Conservation (phyloP, 2,888 invertebrate genomes). For the Synanthedon tipuliformis region DNA sequence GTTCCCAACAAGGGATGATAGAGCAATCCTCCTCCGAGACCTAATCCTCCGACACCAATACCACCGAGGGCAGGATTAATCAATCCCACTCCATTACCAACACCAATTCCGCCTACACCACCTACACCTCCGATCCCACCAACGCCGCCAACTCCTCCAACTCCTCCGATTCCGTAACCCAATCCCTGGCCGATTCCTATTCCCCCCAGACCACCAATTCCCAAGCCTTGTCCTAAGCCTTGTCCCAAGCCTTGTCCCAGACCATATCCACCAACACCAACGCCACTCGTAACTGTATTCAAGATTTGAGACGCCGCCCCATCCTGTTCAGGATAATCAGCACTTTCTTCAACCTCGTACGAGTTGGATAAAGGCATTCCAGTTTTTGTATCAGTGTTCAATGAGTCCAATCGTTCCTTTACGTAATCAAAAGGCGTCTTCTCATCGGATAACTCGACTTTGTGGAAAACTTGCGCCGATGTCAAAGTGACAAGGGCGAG, state of each 20-base stretch:
- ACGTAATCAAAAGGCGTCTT: constrained; percentile 62
- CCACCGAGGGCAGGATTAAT: constrained; percentile 42
- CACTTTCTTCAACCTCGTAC: constrained; percentile 72
- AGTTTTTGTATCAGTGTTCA: constrained; percentile 34
- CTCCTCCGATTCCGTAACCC: constrained; percentile 23
- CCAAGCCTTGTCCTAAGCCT: constrained; percentile 9
- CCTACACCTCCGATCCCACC: constrained; percentile 15
- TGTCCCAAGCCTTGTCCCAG: constrained; percentile 21
- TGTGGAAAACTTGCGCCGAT: constrained; percentile 29
- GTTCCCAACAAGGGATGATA: constrained; percentile 49
- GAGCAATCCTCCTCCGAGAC: constrained; percentile 34
- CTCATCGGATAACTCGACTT: constrained; percentile 45
- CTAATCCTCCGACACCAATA: constrained; percentile 38
- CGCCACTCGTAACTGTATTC: constrained; percentile 44
- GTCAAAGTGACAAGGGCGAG: constrained; percentile 31
- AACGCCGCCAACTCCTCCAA: constrained; percentile 15
- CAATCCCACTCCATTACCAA: constrained; percentile 29
- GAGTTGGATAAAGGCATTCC: constrained; percentile 57
- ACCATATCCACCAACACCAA: constrained; percentile 26
- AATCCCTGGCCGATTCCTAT: constrained; percentile 24
- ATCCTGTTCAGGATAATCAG: constrained; percentile 65
- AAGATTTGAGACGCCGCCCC: constrained; percentile 54
- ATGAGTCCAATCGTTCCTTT: constrained; percentile 44
- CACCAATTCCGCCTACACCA: constrained; percentile 20
- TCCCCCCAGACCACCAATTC: constrained; percentile 11